phyloP scores from a whole-genome alignment of 2,888 invertebrate species.

The Rhagophthalmus giganteus region DNA sequence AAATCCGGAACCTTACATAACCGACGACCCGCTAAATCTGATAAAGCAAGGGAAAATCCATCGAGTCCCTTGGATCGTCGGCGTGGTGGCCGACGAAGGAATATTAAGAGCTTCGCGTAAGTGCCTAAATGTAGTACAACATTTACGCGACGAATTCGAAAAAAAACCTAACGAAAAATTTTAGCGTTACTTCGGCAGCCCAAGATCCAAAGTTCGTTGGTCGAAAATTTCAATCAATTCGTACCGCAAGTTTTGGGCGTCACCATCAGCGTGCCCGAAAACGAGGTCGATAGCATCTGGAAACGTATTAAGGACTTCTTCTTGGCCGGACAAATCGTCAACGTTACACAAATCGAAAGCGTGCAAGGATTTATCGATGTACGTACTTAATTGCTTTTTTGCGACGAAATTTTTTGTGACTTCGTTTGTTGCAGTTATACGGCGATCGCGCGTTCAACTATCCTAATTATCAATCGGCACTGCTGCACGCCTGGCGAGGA shows the following conservation, averaged over 20 bases:
- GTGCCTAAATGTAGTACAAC: constrained; percentile 11
- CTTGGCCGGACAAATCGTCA: constrained; percentile 35
- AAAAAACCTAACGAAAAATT: constrained; percentile 17
- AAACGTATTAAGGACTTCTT: constrained; percentile 39
- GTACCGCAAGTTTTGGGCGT: constrained; percentile 39
- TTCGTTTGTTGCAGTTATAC: constrained; percentile 50
- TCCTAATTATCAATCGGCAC: constrained; percentile 52
- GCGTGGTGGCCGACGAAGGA: constrained; percentile 58
- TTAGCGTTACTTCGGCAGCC: constrained; percentile 40
- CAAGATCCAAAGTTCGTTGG: constrained; percentile 35
- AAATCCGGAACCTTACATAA: constrained; percentile 56
- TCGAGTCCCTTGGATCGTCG: constrained; percentile 58
- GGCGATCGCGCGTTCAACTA: constrained; percentile 58
- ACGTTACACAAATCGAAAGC: constrained; percentile 34
- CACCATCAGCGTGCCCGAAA: constrained; percentile 28
- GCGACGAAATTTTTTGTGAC: not conserved
- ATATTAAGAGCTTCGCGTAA: constrained; percentile 55
- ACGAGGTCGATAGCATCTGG: constrained; percentile 3
- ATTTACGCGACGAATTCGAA: not conserved
- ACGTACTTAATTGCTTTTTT: constrained; percentile 25
- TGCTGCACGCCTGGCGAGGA: constrained; percentile 45
- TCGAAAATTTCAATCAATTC: constrained; percentile 40
- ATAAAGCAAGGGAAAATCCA: constrained; percentile 52
- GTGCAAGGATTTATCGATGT: constrained; percentile 46
- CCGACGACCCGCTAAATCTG: constrained; percentile 52